Conservation (phyloP, 64 coral and sea anemone species). For the Porites australiensis region DNA sequence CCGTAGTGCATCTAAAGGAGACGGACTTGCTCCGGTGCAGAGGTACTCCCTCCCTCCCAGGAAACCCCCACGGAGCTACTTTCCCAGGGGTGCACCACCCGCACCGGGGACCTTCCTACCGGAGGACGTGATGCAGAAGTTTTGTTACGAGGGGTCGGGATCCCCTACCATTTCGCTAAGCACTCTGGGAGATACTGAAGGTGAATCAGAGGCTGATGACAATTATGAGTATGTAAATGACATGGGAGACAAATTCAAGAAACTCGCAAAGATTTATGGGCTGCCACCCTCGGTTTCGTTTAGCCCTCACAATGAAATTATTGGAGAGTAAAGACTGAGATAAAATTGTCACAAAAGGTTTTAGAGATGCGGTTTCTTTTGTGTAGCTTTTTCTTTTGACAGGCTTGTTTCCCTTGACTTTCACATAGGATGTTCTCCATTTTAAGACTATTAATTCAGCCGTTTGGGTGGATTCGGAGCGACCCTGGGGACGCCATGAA, state of each 20-base stretch:
- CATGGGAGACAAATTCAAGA: constrained; percentile 81
- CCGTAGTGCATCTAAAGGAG: not conserved
- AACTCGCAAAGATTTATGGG: constrained; percentile 82
- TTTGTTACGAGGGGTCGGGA: constrained; percentile 81
- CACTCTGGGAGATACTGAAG: constrained; percentile 67
- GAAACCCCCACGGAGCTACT: constrained; percentile 17
- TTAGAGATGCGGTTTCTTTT: too few relatives aligned
- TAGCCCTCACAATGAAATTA: constrained; percentile 78
- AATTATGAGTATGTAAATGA: constrained; percentile 66
- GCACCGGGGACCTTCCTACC: constrained; percentile 68
- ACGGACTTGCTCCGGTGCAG: not conserved
- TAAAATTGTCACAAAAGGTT: not conserved
- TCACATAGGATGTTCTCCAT: too few relatives aligned
- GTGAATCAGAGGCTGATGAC: constrained; percentile 41
- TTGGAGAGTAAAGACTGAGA: constrained; percentile 23
- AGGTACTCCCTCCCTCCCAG: constrained; percentile 10
- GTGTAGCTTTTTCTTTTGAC: too few relatives aligned
- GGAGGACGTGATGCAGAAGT: constrained; percentile 63
- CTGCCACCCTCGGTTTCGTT: constrained; percentile 73
- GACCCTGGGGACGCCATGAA: too few relatives aligned
- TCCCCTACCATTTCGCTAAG: constrained; percentile 86
- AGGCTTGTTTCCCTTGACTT: too few relatives aligned
- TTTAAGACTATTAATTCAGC: too few relatives aligned
- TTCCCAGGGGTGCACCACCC: constrained; percentile 10
- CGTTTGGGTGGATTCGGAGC: too few relatives aligned